Evolutionary conservation across 35 echinoderm and acorn worm genomes (phyloP).

Genomic region (Acanthaster planci): DNA sequence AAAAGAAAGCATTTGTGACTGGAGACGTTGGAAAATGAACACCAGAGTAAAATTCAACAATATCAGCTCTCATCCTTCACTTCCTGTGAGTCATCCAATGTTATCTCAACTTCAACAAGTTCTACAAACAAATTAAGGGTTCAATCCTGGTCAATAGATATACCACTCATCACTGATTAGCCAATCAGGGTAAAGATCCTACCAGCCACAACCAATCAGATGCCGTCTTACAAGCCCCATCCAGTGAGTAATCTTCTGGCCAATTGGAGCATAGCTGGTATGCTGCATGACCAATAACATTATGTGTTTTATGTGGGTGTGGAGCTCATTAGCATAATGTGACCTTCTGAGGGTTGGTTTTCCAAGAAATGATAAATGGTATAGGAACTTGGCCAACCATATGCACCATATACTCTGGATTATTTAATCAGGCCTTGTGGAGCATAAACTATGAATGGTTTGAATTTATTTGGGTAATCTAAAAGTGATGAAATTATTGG

Average conservation of each 20-base stretch:
- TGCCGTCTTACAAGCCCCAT: not conserved
- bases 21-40: slow-evolving; percentile 10
- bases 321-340: slow-evolving; percentile 13
- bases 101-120: slow-evolving; percentile 11
- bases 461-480: too few relatives aligned
- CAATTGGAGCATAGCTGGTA: not conserved
- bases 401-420: not conserved
- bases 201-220: not conserved
- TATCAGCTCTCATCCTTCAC: not conserved
- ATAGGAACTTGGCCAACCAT: slow-evolving; percentile 19
- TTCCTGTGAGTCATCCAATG: slow-evolving; percentile 1
- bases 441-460: not conserved
- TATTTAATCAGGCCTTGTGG: not conserved
- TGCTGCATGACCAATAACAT: not conserved
- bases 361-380: slow-evolving; percentile 12
- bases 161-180: not conserved
- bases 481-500: too few relatives aligned
- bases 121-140: slow-evolving; percentile 24
- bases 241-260: not conserved
- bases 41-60: not conserved
- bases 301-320: not conserved
- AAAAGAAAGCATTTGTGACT: not conserved
- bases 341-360: slow-evolving; percentile 13
- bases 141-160: slow-evolving; percentile 13
- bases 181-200: not conserved